Evolutionary conservation across 2,888 invertebrate species (phyloP).

Genomic region (Mimas tiliae): DNA sequence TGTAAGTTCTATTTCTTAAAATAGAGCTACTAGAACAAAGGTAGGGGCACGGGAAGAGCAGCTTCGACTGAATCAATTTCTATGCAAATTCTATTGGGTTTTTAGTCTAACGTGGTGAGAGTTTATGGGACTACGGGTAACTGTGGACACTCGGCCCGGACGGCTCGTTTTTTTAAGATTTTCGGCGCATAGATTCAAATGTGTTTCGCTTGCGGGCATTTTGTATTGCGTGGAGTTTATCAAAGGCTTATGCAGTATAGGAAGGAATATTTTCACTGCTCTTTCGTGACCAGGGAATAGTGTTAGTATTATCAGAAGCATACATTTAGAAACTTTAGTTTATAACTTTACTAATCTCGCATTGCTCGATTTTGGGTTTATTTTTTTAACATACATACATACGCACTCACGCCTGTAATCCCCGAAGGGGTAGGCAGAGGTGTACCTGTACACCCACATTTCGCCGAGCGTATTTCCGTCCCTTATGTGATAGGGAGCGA

Average conservation of each 20-base stretch:
- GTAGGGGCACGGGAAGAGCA: constrained; percentile 34
- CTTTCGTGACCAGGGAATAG: too few species aligned
- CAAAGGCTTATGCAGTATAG: not conserved
- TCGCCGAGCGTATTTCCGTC: too few species aligned
- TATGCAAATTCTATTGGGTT: constrained; percentile 72
- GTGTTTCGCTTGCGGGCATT: constrained; percentile 13
- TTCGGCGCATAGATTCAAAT: constrained; percentile 18
- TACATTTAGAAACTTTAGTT: too few species aligned
- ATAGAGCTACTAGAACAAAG: not conserved
- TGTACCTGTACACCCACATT: too few species aligned
- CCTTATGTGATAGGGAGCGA: too few species aligned
- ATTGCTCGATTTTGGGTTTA: too few species aligned
- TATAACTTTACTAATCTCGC: too few species aligned
- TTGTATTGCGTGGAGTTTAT: constrained; percentile 2
- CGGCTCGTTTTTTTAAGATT: constrained; percentile 26
- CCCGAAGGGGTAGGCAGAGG: too few species aligned
- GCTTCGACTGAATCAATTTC: constrained; percentile 64
- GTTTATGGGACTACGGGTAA: constrained; percentile 29
- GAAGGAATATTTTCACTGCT: not conserved
- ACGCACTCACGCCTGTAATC: too few species aligned
- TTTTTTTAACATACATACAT: too few species aligned
- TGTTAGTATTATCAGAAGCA: too few species aligned
- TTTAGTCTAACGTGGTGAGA: constrained; percentile 57
- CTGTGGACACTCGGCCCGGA: constrained; percentile 24
- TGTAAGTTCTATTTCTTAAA: too few species aligned